These are phyloP conservation scores for Fregata magnificens DNA, from an alignment of 2,113 vertebrate species.

Conservation along the genomic window DNA sequence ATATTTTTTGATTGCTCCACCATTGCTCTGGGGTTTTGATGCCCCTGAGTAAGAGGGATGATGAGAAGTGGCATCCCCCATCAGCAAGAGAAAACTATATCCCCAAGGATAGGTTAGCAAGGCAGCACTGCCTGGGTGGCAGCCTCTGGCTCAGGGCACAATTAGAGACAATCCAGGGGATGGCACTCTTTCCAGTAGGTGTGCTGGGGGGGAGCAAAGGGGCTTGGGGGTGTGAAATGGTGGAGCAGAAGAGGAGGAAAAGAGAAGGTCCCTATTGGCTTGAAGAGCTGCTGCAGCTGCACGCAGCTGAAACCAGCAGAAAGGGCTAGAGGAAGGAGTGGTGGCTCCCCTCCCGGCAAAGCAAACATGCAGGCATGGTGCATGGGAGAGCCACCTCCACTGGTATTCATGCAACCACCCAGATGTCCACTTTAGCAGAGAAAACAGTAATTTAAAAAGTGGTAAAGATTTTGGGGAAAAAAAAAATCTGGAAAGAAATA, in stretches of 20 bases:
- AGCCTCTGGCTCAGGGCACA: not conserved
- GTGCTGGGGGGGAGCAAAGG: not conserved
- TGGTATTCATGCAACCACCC: not conserved
- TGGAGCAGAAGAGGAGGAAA: not conserved
- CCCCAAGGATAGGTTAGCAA: not conserved
- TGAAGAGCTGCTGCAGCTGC: not conserved
- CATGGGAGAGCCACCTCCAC: not conserved
- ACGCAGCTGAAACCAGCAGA: accelerated
- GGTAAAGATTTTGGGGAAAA: not conserved
- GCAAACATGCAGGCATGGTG: not conserved
- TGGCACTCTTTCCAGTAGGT: not conserved
- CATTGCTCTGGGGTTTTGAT: not conserved
- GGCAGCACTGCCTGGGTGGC: not conserved
- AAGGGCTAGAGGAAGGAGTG: not conserved
- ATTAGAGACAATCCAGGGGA: not conserved
- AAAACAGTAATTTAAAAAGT: not conserved
- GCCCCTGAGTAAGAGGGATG: not conserved
- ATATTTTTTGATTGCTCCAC: not conserved
- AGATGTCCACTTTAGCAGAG: not conserved
- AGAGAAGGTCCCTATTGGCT: not conserved
- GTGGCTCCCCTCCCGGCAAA: not conserved
- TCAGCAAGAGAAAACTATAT: not conserved
- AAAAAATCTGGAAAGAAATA: not conserved
- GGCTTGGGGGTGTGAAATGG: not conserved
- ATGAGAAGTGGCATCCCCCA: not conserved